Percentiles rank a stretch among this genome's conserved stretches.
phyloP scores from a whole-genome alignment of 2,888 invertebrate species.

The Pocota personata region DNA sequence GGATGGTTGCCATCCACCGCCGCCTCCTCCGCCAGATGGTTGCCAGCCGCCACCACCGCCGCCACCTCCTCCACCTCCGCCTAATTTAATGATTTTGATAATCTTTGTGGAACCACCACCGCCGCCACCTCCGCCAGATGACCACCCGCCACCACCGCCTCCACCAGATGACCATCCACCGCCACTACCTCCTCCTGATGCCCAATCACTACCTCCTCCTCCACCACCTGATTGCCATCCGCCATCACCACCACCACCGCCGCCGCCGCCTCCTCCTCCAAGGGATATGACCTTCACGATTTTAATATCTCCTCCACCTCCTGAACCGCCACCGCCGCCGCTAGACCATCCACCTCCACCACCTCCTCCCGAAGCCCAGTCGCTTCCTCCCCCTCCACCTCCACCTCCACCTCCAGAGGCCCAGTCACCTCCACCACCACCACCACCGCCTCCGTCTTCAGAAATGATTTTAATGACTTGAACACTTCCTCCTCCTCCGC shows the following conservation, averaged over 20 bases:
- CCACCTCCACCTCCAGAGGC: conserved; percentile 76
- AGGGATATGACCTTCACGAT: conserved; percentile 72
- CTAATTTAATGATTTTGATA: conserved; percentile 63
- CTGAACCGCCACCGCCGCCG: conserved; percentile 68
- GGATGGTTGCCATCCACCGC: conserved; percentile 74
- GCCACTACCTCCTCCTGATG: conserved; percentile 75
- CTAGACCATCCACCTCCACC: conserved; percentile 75
- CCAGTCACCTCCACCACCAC: conserved; percentile 73
- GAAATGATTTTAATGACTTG: conserved; percentile 72
- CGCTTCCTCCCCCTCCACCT: conserved; percentile 75
- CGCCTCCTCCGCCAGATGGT: conserved; percentile 66
- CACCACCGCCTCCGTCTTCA: conserved; percentile 59
- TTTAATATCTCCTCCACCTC: conserved; percentile 48
- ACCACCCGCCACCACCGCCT: conserved; percentile 52
- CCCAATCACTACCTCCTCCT: conserved; percentile 61
- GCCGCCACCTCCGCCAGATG: conserved; percentile 70
- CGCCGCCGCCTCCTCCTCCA: conserved; percentile 73
- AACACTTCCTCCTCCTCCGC: conserved; percentile 61
- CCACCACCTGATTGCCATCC: conserved; percentile 66
- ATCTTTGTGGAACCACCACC: conserved; percentile 55
- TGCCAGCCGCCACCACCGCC: conserved; percentile 63
- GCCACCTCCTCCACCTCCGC: conserved; percentile 50
- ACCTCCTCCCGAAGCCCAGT: conserved; percentile 72
- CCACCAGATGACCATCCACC: conserved; percentile 56
- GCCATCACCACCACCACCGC: conserved; percentile 57